Base-by-base conservation (phyloP, 2,888 invertebrate genomes). In the Andricus curvator region DNA sequence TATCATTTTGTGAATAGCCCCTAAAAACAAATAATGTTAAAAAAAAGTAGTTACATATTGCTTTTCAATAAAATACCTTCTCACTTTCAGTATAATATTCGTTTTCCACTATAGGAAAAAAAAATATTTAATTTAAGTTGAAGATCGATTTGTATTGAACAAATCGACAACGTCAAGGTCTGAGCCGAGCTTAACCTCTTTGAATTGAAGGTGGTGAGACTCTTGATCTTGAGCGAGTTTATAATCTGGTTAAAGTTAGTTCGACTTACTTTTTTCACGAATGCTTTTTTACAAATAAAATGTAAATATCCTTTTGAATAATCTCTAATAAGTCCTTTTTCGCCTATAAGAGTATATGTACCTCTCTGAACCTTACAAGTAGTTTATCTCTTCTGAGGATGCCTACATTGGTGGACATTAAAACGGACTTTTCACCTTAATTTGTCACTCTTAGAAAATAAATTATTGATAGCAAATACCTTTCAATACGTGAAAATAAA, bases 41-140 rank as follows among this genome's bases (percentile, higher is more conserved):
- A 37, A 37, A 37, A 33, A 9, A 37, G 9, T 37, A 37, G 8
- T 51, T 20, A 25, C 25, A 25, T 25, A 51, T 20, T 6, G 0
- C 20, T 20, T 51, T 20, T 20, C 4, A 4, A 51, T 20, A 5
- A 51, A 51, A 51, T 20, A 20, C 6, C 20, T 51, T 20, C 20
- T 51, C 20, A 17, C 20, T 8, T 20, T 51, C 74, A 78, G 68
- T 77, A 77, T 66, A 64, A n/a, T 60, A 37, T 37, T 37, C 77
- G 65, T 62, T 80, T 37, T 5, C 17, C 76, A 44, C 74, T 11
- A 33, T 29, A 13, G 20, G 33, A 29, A 60, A 64, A 78, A 78
- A 77, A 48, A 77, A 77, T 78, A 79, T 56, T n/a, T n/a, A n/a
- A 56, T 56, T n/a, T n/a, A n/a, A n/a, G 56, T 56, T 56, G 4